These are phyloP conservation scores for Hydrolagus colliei DNA, from an alignment of 2,797 vertebrate species.

Conservation along the genomic window DNA sequence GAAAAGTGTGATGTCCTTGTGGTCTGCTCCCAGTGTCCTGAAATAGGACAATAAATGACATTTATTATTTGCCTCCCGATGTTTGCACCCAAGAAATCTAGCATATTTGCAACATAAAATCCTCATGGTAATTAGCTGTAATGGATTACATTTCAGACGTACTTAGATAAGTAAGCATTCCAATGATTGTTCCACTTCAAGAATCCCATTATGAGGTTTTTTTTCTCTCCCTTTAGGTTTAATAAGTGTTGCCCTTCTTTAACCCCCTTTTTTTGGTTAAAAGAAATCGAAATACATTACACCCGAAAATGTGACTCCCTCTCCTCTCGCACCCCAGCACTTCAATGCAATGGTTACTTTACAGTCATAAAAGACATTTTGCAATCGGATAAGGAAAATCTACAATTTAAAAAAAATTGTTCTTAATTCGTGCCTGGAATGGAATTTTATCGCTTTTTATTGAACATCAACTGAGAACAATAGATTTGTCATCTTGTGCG, in stretches of 20 bases:
- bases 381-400: not conserved
- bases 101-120: conserved; percentile 39
- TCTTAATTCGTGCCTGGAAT: not conserved
- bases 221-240: conserved; percentile 46
- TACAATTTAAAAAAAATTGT: not conserved
- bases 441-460: not conserved
- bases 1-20: conserved; percentile 55
- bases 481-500: not conserved
- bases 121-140: conserved; percentile 72
- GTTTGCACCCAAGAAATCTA: conserved; percentile 4
- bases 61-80: conserved; percentile 44
- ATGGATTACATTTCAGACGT: conserved; percentile 69
- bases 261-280: conserved; percentile 39
- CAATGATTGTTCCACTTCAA: conserved; percentile 57
- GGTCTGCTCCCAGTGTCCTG: conserved; percentile 48
- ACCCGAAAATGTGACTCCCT: conserved; percentile 42
- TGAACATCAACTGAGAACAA: conserved; percentile 17
- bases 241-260: conserved; percentile 54
- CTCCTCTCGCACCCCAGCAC: not conserved
- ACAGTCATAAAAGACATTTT: not conserved
- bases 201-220: conserved; percentile 59
- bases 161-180: conserved; percentile 74
- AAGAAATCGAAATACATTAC: conserved; percentile 37
- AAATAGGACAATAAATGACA: conserved; percentile 49
- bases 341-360: not conserved